Percentiles rank a stretch among this genome's conserved stretches.
Conservation (phyloP, 2,113 vertebrate genomes). For the Crotalus tigris region DNA sequence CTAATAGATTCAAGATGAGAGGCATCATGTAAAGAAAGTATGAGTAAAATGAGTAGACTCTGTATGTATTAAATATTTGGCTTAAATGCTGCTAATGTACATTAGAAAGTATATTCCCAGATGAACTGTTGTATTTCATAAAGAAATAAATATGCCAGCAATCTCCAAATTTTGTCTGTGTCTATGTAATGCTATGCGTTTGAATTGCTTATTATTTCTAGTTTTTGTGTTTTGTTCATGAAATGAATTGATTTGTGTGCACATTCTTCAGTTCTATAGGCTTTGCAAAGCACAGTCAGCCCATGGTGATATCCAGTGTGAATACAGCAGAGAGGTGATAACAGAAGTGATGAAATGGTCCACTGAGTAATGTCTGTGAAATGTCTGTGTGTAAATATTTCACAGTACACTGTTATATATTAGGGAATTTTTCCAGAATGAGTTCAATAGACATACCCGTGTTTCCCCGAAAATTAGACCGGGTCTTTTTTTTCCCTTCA, state of each 20-base stretch:
- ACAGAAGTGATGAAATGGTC: not conserved
- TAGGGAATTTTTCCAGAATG: not conserved
- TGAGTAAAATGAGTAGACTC: constrained; percentile 12
- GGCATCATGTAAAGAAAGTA: constrained; percentile 28
- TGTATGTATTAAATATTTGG: constrained; percentile 6
- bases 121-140: constrained; percentile 21
- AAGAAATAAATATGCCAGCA: not conserved
- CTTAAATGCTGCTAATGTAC: constrained; percentile 2
- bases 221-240: not conserved
- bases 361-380: not conserved
- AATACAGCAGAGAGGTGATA: not conserved
- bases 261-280: not conserved
- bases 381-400: constrained; percentile 20
- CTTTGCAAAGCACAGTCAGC: constrained; percentile 25
- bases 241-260: not conserved
- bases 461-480: no score
- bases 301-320: not conserved
- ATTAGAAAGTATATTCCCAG: constrained; percentile 21
- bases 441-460: not conserved
- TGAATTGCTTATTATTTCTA: not conserved
- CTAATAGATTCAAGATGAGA: not conserved
- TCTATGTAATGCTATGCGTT: not conserved
- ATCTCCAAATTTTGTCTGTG: not conserved
- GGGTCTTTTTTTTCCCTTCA: no score
- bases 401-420: not conserved